Percentiles rank a stretch among this genome's conserved stretches.
phyloP scores from a whole-genome alignment of 2,113 vertebrate genomes.

The Cervus canadensis region DNA sequence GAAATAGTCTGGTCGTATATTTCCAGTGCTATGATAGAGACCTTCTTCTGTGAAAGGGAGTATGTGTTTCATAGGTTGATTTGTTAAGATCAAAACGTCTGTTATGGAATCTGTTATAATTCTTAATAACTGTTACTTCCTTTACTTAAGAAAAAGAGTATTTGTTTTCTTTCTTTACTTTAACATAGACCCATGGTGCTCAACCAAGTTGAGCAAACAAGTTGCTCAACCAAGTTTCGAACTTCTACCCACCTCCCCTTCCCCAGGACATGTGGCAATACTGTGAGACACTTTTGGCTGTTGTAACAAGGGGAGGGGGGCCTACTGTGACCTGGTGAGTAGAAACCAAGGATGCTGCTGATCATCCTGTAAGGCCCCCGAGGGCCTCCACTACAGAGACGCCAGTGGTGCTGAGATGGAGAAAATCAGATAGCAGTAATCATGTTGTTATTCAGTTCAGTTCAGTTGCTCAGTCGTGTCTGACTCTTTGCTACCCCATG shows the following conservation, averaged over 20 bases:
- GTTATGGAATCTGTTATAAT: not conserved
- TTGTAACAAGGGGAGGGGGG: not conserved
- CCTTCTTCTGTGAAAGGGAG: not conserved
- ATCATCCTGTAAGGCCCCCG: accelerated
- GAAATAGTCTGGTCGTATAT: not conserved
- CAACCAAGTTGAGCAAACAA: not conserved
- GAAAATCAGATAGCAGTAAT: not conserved
- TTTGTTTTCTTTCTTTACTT: not conserved
- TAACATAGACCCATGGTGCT: not conserved
- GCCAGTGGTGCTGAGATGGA: not conserved
- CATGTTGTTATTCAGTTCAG: not conserved
- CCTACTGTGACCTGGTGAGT: not conserved
- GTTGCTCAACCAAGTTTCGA: not conserved
- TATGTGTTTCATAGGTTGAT: not conserved
- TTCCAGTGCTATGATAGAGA: not conserved
- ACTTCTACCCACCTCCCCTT: not conserved
- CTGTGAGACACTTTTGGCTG: not conserved
- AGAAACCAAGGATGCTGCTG: not conserved
- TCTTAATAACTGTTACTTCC: not conserved
- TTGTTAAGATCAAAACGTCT: not conserved
- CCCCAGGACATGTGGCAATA: not conserved
- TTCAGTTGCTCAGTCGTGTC: not conserved
- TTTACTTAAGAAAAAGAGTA: not conserved
- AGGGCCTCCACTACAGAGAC: not conserved
- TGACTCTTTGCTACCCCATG: not conserved